phyloP scores from a whole-genome alignment of 2,797 vertebrate species.

The Sylvilagus floridanus region DNA sequence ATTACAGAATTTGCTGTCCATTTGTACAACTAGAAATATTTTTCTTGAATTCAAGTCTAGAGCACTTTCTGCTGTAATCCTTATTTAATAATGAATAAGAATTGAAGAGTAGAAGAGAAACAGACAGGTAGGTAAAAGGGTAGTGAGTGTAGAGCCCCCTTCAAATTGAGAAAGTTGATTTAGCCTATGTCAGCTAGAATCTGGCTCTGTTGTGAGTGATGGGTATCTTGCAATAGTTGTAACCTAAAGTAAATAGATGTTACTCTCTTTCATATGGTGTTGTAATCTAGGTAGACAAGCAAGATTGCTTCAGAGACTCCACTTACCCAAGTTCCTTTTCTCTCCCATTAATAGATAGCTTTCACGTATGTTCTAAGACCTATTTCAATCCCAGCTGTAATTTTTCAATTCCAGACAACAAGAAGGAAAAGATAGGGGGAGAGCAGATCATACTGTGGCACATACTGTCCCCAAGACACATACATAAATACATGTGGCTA shows the following conservation, averaged over 20 bases:
- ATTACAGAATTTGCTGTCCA: not conserved
- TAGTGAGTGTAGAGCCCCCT: not conserved
- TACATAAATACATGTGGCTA: not conserved
- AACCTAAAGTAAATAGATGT: not conserved
- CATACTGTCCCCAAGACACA: not conserved
- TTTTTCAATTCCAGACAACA: constrained; percentile 24
- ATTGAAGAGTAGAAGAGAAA: not conserved
- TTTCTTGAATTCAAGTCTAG: not conserved
- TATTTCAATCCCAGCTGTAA: not conserved
- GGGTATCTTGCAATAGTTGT: not conserved
- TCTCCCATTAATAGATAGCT: not conserved
- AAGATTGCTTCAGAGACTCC: not conserved
- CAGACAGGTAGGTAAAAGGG: not conserved
- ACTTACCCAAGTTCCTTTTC: not conserved
- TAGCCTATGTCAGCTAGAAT: not conserved
- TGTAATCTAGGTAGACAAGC: not conserved
- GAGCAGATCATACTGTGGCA: not conserved
- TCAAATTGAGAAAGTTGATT: not conserved
- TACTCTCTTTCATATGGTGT: not conserved
- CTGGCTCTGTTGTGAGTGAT: constrained; percentile 25
- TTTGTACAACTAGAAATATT: not conserved
- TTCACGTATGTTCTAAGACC: not conserved
- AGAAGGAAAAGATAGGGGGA: not conserved
- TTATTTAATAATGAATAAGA: not conserved
- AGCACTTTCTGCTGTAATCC: not conserved